These are phyloP conservation scores for Sarcophaga carnaria DNA, from an alignment of 2,888 invertebrate genomes.

Conservation along the genomic window DNA sequence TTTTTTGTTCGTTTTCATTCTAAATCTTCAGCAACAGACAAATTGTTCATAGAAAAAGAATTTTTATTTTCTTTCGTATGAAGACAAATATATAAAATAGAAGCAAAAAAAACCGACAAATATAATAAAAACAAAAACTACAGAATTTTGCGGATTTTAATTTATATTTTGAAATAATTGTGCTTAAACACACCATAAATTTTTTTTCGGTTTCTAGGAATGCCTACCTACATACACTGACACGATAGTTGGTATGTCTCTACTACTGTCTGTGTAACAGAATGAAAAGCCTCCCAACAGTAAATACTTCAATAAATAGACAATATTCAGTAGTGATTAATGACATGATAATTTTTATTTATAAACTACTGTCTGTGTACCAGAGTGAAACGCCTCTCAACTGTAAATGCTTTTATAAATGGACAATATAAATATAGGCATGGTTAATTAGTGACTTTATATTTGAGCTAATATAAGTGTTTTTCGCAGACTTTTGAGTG, in stretches of 20 bases:
- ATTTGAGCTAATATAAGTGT: background rate
- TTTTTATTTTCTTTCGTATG: conserved; percentile 33
- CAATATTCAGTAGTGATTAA: background rate
- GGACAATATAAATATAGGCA: too few relatives aligned
- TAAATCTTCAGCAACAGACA: conserved; percentile 20
- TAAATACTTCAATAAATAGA: background rate
- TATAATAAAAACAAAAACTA: conserved; percentile 41
- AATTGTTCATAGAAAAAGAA: conserved; percentile 30
- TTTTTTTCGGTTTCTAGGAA: conserved; percentile 25
- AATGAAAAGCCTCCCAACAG: conserved; percentile 8
- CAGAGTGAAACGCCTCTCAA: too few relatives aligned
- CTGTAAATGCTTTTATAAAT: too few relatives aligned
- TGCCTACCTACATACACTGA: conserved; percentile 20
- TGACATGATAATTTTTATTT: too few relatives aligned
- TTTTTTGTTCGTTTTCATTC: conserved; percentile 1
- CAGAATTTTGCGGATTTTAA: conserved; percentile 47
- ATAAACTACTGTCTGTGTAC: too few relatives aligned
- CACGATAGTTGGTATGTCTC: conserved; percentile 1
- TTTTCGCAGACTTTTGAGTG: background rate
- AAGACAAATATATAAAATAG: conserved; percentile 11
- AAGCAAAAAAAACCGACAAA: background rate
- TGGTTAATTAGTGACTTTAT: background rate
- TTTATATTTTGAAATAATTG: conserved; percentile 54
- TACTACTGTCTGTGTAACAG: background rate
- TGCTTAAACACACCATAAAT: conserved; percentile 7